Evolutionary conservation across 92 coral and sea anemone genomes (phyloP), one percentile per base, ranked within the genome.

Genomic region (Actinostola sp.): DNA sequence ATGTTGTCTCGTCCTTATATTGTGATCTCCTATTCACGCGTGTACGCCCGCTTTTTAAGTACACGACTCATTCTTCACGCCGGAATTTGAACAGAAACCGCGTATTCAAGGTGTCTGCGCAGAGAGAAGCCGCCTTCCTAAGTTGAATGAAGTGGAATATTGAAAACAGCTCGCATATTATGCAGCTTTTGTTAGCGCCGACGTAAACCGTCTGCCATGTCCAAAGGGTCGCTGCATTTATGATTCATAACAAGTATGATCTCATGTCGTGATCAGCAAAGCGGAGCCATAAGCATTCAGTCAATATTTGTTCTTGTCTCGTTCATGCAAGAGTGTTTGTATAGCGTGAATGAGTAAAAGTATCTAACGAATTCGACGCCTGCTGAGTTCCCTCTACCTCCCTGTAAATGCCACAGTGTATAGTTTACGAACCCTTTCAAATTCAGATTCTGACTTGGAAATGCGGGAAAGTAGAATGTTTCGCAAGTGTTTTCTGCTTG

Each of bases 171-270:
- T 54, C 48, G 69, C 67, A 75, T 75, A 63, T 36, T 49, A 49
- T 49, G 57, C 60, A 64, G 48, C 81, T 53, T 61, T 75, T 75
- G 81, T 75, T 63, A 48, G 79, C 26, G 63, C 65, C 81, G 69
- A 26, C 60, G 48, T 44, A 64, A 53, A 59, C 68, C 25, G 81
- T 64, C 81, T 75, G 56, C 63, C 49, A 54, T 61, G 68, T 24
- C 61, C 60, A 63, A 60, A 75, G 65, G 49, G 72, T 32, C 38
- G 63, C 56, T 34, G 68, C 61, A 75, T 75, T 63, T 75, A 63
- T 64, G 72, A 75, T 75, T 63, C 81, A 75, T 64, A 48, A 75
- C 63, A 46, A 41, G 32, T 33, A 32, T 57, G 59, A 75, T 16
- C 71, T 66, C 68, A 54, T 75, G 54, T 29, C 81, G 81, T 75